phyloP scores from a whole-genome alignment of 2,888 invertebrate species.

The Drosophila paucipuncta region DNA sequence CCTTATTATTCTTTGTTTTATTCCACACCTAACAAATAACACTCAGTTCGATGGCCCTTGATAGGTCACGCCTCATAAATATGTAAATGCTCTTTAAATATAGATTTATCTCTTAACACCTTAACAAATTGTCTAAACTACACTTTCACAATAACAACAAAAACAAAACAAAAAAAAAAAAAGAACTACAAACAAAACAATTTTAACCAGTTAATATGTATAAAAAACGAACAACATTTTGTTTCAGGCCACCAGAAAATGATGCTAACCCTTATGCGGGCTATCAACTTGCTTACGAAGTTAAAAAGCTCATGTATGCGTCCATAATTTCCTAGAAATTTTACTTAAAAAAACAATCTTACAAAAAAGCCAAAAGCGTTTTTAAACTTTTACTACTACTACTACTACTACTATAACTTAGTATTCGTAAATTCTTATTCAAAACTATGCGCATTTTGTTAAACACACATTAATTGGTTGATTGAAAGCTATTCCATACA shows the following conservation, averaged over 20 bases:
- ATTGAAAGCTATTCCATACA: slow-evolving; percentile 75
- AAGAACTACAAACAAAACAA: slow-evolving; percentile 33
- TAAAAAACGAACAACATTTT: slow-evolving; percentile 82
- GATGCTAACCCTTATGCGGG: slow-evolving; percentile 98
- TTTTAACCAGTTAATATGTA: slow-evolving; percentile 71
- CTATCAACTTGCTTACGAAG: slow-evolving; percentile 99
- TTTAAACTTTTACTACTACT: slow-evolving; percentile 48
- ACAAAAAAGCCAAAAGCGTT: slow-evolving; percentile 62
- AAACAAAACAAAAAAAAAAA: slow-evolving; percentile 25
- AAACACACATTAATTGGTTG: slow-evolving; percentile 70
- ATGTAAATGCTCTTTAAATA: slow-evolving; percentile 71
- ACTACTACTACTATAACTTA: slow-evolving; percentile 62
- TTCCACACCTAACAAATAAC: slow-evolving; percentile 34
- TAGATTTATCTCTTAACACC: slow-evolving; percentile 48
- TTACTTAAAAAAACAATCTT: slow-evolving; percentile 60
- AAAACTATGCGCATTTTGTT: slow-evolving; percentile 77
- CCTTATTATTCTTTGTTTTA: slow-evolving; percentile 27
- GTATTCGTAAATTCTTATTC: slow-evolving; percentile 74
- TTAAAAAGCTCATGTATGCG: slow-evolving; percentile 99
- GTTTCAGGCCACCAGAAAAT: slow-evolving; percentile 94
- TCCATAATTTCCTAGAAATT: slow-evolving; percentile 84
- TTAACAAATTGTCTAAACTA: slow-evolving; percentile 57
- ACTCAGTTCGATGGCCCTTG: slow-evolving; percentile 38
- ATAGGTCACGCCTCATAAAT: slow-evolving; percentile 51
- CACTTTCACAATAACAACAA: slow-evolving; percentile 40